Evolutionary conservation across 2,888 invertebrate genomes (phyloP).

Genomic region (Argyra leucocephala): DNA sequence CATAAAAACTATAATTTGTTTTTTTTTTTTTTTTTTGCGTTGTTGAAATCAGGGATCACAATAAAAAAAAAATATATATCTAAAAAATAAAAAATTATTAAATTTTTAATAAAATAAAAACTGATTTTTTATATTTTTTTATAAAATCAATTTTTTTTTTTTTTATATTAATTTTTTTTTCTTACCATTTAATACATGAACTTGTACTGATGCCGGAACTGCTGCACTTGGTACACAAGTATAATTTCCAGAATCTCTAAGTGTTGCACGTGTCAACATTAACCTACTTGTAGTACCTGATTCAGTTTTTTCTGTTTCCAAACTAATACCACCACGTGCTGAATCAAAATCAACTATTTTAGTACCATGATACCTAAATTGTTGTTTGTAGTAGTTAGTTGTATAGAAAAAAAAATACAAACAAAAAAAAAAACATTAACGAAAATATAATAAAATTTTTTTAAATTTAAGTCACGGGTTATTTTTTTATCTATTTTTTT

Average conservation of each 20-base stretch:
- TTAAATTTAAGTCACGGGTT: no score
- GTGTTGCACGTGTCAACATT: constrained; percentile 74
- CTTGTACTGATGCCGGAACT: constrained; percentile 70
- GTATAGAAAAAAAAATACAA: not conserved
- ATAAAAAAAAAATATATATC: no score
- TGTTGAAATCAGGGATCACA: no score
- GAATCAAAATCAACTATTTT: constrained; percentile 76
- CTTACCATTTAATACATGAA: constrained; percentile 77
- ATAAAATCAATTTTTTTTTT: no score
- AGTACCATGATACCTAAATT: constrained; percentile 68
- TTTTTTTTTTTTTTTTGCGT: no score
- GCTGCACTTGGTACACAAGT: constrained; percentile 80
- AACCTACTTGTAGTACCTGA: constrained; percentile 77
- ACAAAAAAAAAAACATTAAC: no score
- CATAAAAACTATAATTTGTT: no score
- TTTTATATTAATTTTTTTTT: no score
- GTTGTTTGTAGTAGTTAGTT: not conserved
- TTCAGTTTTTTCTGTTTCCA: constrained; percentile 81
- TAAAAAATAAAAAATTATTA: no score
- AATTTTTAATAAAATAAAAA: no score
- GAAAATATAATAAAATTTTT: not conserved
- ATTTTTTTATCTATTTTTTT: no score
- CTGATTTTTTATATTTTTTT: no score
- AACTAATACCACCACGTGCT: constrained; percentile 73
- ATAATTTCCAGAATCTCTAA: constrained; percentile 80